These are phyloP conservation scores for Ctenosaura bakeri DNA, from an alignment of 2,797 vertebrate genomes.

Conservation along the genomic window DNA sequence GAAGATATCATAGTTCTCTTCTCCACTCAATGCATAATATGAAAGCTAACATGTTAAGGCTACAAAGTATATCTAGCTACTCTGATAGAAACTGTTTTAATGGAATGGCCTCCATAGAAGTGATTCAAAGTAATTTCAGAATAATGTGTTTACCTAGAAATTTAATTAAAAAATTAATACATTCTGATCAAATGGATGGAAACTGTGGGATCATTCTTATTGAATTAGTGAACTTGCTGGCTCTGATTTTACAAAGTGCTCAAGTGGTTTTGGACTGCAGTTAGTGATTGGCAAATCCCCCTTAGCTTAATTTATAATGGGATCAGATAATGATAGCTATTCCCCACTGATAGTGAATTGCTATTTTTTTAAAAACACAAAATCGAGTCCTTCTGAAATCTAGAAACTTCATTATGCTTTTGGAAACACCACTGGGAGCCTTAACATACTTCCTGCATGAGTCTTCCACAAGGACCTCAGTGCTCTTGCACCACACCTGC, in stretches of 20 bases:
- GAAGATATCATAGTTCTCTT: background rate
- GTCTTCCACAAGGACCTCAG: background rate
- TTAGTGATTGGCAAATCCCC: slow-evolving; percentile 24
- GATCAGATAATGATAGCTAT: too few species aligned
- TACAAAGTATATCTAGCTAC: background rate
- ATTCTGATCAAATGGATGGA: background rate
- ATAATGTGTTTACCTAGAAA: background rate
- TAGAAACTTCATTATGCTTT: background rate
- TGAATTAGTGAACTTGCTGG: background rate
- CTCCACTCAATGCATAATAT: background rate
- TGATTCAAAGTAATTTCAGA: background rate
- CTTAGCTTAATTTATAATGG: background rate
- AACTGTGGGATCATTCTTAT: background rate
- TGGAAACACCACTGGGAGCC: background rate
- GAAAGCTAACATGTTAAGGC: background rate
- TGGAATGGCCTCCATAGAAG: too few species aligned
- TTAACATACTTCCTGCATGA: background rate
- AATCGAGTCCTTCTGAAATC: too few species aligned
- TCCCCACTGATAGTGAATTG: too few species aligned
- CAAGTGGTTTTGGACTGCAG: background rate
- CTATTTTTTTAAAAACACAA: too few species aligned
- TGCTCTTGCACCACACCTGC: background rate
- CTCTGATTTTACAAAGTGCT: background rate
- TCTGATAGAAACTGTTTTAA: background rate
- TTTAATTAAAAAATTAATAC: too few species aligned